phyloP scores from a whole-genome alignment of 2,888 invertebrate genomes.

The Limulus polyphemus region DNA sequence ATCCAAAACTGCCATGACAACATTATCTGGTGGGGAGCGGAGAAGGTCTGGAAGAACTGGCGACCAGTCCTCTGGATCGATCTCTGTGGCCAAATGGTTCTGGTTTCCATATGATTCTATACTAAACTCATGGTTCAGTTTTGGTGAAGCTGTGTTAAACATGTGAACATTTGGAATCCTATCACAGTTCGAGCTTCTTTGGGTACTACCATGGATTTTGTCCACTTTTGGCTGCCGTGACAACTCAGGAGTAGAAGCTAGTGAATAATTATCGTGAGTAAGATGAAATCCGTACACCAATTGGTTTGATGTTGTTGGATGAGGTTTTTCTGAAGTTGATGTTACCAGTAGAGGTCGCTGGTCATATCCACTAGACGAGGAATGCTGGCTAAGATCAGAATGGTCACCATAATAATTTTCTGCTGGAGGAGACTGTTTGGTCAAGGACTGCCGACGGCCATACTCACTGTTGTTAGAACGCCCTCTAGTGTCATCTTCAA shows the following conservation, averaged over 20 bases:
- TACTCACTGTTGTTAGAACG: no score
- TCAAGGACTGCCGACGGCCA: no score
- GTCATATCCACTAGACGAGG: constrained; percentile 24
- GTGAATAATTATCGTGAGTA: no score
- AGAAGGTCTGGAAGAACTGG: constrained; percentile 15
- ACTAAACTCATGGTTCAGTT: constrained; percentile 7
- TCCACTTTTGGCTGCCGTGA: constrained; percentile 9
- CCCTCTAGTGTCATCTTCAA: constrained; percentile 55
- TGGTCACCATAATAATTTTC: constrained; percentile 21
- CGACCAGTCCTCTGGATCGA: constrained; percentile 11
- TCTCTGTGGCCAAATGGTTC: not conserved
- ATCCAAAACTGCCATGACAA: constrained; percentile 25
- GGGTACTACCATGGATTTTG: constrained; percentile 2
- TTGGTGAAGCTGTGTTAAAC: constrained; percentile 7
- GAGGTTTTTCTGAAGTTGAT: not conserved
- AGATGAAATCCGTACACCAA: constrained; percentile 6
- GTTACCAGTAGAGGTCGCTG: constrained; percentile 18
- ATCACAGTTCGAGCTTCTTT: constrained; percentile 15
- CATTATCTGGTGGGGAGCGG: constrained; percentile 20
- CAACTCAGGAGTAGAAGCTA: not conserved
- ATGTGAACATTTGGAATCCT: constrained; percentile 9
- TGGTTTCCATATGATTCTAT: no score
- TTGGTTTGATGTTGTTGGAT: not conserved
- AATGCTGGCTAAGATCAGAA: constrained; percentile 24
- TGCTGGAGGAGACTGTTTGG: not conserved